Evolutionary conservation across 2,888 invertebrate genomes (phyloP), one percentile per base, ranked within the genome.

Genomic region (Eilema caniola): DNA sequence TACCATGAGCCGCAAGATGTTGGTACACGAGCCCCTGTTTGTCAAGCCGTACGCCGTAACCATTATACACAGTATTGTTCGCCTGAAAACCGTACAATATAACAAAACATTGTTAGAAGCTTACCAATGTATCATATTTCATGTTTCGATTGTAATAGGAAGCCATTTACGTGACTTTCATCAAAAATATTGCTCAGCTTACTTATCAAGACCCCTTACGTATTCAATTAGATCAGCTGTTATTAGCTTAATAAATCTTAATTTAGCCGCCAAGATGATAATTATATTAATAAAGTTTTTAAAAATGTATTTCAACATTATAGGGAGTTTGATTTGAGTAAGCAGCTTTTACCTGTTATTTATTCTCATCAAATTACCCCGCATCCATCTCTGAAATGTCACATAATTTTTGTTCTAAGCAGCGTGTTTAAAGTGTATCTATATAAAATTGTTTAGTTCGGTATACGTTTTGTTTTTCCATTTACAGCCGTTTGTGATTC

Each of bases 11-110:
- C 86, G 85, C 88, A 86, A 88, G 88, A 88, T 88, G 88, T 91
- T 87, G 86, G 86, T 89, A 89, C 89, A 89, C 84, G 84, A 87
- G 87, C 85, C 86, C 84, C 85, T 90, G 90, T 91, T 91, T 93
- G 90, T 92, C 88, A 89, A 89, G 89, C 86, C 85, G 86, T 85
- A 85, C 77, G 82, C 86, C 72, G 69, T 83, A 84, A 87, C 88
- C 85, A 86, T 86, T 83, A 84, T 83, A 81, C 68, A 79, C 79
- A 78, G 77, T 82, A 82, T 84, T 82, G 77, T 79, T 80, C 73
- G 53, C 71, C 80, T 81, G 76, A 83, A 86, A 84, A 77, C 75
- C 76, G 71, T 73, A 76, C 81, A 79, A 83, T 73, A 73, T 68
- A 74, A 75, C 73, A 71, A 79, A 81, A 81, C 78, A 69, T 78